Conservation (phyloP, 2,888 invertebrate genomes). For the Arctia plantaginis region DNA sequence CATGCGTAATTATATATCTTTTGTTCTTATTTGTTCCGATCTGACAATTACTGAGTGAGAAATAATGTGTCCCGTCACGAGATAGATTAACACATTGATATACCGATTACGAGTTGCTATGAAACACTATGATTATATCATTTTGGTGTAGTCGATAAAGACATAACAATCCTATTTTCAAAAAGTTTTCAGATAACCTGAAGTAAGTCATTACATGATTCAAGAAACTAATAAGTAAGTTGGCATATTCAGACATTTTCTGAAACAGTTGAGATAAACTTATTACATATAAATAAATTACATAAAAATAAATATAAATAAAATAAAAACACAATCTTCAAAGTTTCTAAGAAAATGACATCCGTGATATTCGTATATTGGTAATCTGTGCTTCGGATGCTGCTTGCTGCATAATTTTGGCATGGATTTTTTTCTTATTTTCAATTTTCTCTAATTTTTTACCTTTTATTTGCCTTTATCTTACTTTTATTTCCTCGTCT, state of each 20-base stretch:
- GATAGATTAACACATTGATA: constrained; percentile 51
- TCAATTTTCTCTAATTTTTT: too few relatives aligned
- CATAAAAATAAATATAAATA: too few relatives aligned
- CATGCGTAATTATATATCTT: constrained; percentile 60
- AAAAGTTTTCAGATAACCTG: neutral
- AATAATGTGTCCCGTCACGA: constrained; percentile 62
- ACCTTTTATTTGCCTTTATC: too few relatives aligned
- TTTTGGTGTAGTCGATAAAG: neutral
- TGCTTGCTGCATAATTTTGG: too few relatives aligned
- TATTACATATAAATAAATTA: too few relatives aligned
- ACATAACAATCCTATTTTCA: neutral
- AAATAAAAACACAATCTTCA: neutral
- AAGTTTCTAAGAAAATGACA: neutral
- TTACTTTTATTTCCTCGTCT: too few relatives aligned
- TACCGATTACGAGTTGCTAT: constrained; percentile 41
- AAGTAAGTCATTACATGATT: neutral
- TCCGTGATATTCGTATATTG: neutral
- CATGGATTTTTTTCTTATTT: too few relatives aligned
- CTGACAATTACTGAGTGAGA: constrained; percentile 55
- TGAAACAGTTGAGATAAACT: too few relatives aligned
- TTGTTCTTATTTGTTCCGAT: constrained; percentile 56
- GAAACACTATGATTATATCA: constrained; percentile 13
- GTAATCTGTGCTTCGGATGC: too few relatives aligned
- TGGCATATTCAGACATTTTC: neutral
- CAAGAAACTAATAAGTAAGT: neutral